Evolutionary conservation across 2,888 invertebrate species (phyloP).

Genomic region (Drosophila longiperda): DNA sequence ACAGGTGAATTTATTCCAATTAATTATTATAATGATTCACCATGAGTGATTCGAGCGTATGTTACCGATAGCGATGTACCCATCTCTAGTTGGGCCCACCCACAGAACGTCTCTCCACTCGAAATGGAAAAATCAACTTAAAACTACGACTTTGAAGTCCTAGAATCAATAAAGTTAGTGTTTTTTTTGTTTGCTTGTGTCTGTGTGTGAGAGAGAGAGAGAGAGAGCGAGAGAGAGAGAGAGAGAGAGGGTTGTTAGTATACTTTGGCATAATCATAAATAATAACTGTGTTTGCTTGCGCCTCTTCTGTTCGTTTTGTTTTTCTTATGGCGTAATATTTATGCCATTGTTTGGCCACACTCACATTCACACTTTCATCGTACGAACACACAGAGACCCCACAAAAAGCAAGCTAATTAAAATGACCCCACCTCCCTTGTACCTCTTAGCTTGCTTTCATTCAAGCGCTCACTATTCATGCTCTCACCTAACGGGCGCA

Average conservation of each 20-base stretch:
- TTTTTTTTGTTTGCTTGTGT: constrained; percentile 11
- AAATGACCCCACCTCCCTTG: constrained; percentile 37
- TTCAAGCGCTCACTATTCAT: constrained; percentile 25
- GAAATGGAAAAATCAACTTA: constrained; percentile 52
- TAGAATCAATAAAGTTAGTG: constrained; percentile 56
- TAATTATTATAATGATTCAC: neutral
- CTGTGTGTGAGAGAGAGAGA: neutral
- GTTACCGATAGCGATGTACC: neutral
- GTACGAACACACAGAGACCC: constrained; percentile 10
- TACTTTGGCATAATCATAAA: constrained; percentile 36
- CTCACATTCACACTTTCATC: constrained; percentile 5
- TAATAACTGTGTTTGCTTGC: constrained; percentile 29
- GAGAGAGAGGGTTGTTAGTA: constrained; percentile 49
- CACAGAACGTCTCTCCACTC: constrained; percentile 44
- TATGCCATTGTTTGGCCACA: constrained; percentile 54
- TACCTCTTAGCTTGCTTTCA: constrained; percentile 10
- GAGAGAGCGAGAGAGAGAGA: neutral
- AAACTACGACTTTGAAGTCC: constrained; percentile 43
- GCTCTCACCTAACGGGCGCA: constrained; percentile 17
- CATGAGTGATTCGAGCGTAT: neutral
- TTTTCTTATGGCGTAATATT: constrained; percentile 52
- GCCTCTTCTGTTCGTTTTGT: constrained; percentile 16
- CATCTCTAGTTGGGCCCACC: constrained; percentile 29
- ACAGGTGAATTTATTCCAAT: neutral
- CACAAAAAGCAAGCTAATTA: constrained; percentile 60